phyloP scores from a whole-genome alignment of 2,888 invertebrate species.

The Eupithecia centaureata region DNA sequence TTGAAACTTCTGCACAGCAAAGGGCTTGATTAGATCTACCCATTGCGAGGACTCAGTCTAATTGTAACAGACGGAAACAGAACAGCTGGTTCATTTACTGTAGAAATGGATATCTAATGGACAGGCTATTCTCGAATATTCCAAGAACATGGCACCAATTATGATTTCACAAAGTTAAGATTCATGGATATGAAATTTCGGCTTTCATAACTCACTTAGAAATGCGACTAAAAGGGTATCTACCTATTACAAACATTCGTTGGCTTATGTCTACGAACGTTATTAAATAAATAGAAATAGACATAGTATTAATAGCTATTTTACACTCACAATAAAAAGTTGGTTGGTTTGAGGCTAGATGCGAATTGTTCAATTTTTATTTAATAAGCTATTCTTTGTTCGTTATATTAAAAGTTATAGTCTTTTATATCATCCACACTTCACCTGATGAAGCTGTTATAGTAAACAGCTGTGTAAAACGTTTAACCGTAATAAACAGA shows the following conservation, averaged over 20 bases:
- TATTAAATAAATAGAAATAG: too few species aligned
- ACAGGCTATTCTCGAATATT: neutral
- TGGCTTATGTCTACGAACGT: too few species aligned
- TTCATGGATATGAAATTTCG: neutral
- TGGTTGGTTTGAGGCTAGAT: too few species aligned
- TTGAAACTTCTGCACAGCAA: conserved; percentile 57
- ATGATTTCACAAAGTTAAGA: neutral
- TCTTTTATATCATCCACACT: neutral
- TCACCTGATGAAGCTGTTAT: neutral
- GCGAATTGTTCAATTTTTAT: neutral
- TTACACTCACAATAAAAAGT: too few species aligned
- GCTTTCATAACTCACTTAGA: neutral
- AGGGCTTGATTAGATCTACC: conserved; percentile 49
- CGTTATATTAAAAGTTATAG: too few species aligned
- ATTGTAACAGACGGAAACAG: conserved; percentile 53
- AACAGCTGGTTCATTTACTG: neutral
- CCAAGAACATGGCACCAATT: neutral
- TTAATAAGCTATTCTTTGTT: neutral
- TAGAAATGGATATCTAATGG: neutral
- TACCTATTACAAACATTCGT: too few species aligned
- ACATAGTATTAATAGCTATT: too few species aligned
- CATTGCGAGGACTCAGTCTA: conserved; percentile 65
- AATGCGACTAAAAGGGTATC: neutral
- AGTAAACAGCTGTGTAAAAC: conserved; percentile 14
- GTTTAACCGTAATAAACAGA: conserved; percentile 59